Evolutionary conservation across 2,888 invertebrate genomes (phyloP).

Genomic region (Pyralis farinalis): DNA sequence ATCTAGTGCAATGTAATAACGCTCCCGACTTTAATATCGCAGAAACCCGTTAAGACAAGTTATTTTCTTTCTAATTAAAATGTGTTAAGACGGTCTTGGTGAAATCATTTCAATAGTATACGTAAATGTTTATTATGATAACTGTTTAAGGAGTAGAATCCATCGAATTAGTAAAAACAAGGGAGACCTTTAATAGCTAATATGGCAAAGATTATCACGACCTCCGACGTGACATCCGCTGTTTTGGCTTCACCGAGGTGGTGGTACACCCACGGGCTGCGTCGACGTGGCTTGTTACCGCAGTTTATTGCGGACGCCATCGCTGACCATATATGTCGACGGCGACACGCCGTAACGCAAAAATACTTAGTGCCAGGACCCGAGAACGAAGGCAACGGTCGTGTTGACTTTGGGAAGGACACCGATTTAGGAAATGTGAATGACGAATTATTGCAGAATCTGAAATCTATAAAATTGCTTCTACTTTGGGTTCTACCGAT

Average conservation of each 20-base stretch:
- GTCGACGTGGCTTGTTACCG: constrained; percentile 56
- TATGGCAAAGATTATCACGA: constrained; percentile 48
- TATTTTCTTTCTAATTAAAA: too few species aligned
- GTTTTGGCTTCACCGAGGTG: constrained; percentile 48
- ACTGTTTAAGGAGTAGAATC: background rate
- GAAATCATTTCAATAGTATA: too few species aligned
- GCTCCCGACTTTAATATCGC: constrained; percentile 68
- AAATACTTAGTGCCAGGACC: constrained; percentile 41
- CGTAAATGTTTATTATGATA: background rate
- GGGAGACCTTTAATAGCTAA: constrained; percentile 31
- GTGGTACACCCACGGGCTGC: constrained; percentile 52
- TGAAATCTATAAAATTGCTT: too few species aligned
- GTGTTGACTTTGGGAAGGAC: constrained; percentile 27
- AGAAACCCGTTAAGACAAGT: constrained; percentile 26
- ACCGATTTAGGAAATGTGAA: constrained; percentile 5
- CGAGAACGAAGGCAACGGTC: constrained; percentile 38
- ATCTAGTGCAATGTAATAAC: constrained; percentile 57
- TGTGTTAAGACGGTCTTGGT: too few species aligned
- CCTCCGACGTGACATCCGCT: constrained; percentile 56
- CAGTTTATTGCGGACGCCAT: constrained; percentile 38
- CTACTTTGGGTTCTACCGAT: too few species aligned
- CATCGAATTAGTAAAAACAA: constrained; percentile 18
- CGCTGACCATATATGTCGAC: constrained; percentile 48
- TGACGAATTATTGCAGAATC: background rate
- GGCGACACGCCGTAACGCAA: constrained; percentile 35